Percentiles rank a stretch among this genome's conserved stretches.
phyloP scores from a whole-genome alignment of 2,888 invertebrate species.

The Glaucopsyche alexis region DNA sequence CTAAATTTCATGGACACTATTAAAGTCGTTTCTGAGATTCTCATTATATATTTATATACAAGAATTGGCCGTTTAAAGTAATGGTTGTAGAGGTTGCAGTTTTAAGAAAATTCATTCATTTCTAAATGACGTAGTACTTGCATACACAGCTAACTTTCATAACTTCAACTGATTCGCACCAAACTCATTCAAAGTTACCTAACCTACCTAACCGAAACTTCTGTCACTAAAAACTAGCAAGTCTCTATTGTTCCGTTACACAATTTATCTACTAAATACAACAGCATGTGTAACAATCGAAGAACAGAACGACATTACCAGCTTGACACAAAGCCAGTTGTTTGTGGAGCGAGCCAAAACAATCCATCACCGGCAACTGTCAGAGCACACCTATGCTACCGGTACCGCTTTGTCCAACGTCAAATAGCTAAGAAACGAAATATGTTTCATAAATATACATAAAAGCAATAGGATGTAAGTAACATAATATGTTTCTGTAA shows the following conservation, averaged over 20 bases:
- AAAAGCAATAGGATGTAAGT: background rate
- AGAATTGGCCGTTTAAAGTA: too few species aligned
- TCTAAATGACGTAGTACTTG: too few species aligned
- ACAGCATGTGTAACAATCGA: background rate
- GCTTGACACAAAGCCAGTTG: background rate
- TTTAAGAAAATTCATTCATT: too few species aligned
- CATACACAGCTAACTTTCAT: too few species aligned
- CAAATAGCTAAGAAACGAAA: constrained; percentile 27
- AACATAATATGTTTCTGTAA: too few species aligned
- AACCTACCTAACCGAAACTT: background rate
- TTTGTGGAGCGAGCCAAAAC: constrained; percentile 44
- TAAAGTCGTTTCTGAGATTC: too few species aligned
- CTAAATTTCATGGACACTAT: too few species aligned
- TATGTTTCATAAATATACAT: constrained; percentile 8
- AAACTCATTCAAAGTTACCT: too few species aligned
- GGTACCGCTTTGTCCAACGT: constrained; percentile 35
- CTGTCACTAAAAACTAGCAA: background rate
- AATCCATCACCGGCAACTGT: constrained; percentile 49
- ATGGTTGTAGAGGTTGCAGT: too few species aligned
- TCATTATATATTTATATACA: too few species aligned
- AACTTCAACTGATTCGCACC: too few species aligned
- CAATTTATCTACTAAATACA: background rate
- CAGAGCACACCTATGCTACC: constrained; percentile 36
- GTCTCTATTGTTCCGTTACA: background rate
- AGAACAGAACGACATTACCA: constrained; percentile 4